Base-by-base conservation (phyloP, 2,888 invertebrate genomes). In the Uloborus plumipes region DNA sequence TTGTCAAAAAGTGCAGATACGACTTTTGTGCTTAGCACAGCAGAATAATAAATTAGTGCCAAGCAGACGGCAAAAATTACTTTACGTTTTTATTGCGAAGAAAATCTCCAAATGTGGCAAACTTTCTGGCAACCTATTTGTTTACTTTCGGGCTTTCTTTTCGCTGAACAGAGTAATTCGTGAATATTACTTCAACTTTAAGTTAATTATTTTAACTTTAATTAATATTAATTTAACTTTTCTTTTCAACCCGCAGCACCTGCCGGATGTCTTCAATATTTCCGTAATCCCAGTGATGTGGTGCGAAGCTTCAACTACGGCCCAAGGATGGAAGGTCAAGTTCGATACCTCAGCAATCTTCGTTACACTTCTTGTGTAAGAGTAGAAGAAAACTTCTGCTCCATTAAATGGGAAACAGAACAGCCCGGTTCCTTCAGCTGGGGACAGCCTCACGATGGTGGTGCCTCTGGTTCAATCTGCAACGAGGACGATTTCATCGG, bases 371-470 rank as follows among this genome's bases (percentile, higher is more conserved):
- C 85, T 6, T 86, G 86, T 62, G 78, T 86, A 26, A 74, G 86
- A 55, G 86, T 86, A 0, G 86, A 86, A 51, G 86, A 86, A 67
- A 86, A 86, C 69, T 86, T 85, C 83, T 86, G 86, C 64, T 86
- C 86, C 74, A 86, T 86, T 66, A 86, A 86, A 62, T 86, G 86
- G 86, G 86, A 86, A 61, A 86, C 86, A 2, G 85, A 86, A 53
- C 69, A n/a, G 6, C 67, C 55, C 2, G 84, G 81, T 16, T 65
- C 85, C 11, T 86, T 86, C 76, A 84, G 85, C 9, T 86, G 82
- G 83, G 86, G 86, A 7, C 74, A 78, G 15, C 86, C 86, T 1
- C 81, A 76, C n/a, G 84, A 85, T 15, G 85, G 71, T 9, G 86
- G 86, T 20, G 85, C 85, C n/a, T 85, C 83, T 64, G 86, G 86